Evolutionary conservation across 37 sponge, comb jelly and placozoan genomes (phyloP).

Genomic region (Tethya wilhelma): DNA sequence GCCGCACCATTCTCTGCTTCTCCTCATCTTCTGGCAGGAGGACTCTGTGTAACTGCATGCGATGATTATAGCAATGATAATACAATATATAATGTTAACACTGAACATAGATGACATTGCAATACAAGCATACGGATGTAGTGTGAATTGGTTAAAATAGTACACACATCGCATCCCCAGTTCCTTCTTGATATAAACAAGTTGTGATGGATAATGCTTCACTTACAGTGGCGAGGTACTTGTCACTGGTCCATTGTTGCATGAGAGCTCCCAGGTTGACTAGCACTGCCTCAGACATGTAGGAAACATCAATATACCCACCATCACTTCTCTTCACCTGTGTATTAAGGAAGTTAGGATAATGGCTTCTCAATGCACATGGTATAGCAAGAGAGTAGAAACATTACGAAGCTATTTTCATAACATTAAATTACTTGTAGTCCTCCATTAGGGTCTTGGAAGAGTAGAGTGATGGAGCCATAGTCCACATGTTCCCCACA

Average conservation of each 20-base stretch:
- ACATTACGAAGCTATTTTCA: no score
- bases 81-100: no score
- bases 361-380: no score
- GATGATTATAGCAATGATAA: no score
- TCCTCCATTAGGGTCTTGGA: slow-evolving; percentile 72
- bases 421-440: slow-evolving; percentile 69
- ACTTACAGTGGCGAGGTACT: slow-evolving; percentile 65
- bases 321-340: slow-evolving; percentile 59
- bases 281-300: slow-evolving; percentile 47
- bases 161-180: no score
- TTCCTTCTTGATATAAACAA: no score
- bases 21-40: slow-evolving; percentile 55
- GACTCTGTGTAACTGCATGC: slow-evolving; percentile 67
- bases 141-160: no score
- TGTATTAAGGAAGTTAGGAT: no score
- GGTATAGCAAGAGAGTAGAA: no score
- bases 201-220: no score
- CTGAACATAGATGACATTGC: no score
- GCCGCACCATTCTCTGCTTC: slow-evolving; percentile 15
- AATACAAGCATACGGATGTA: no score
- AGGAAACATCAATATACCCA: slow-evolving; percentile 67
- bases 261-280: slow-evolving; percentile 83
- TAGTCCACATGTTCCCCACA: slow-evolving; percentile 86
- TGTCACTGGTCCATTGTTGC: slow-evolving; percentile 72
- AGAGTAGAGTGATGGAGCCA: slow-evolving; percentile 79